Conservation (phyloP, 1,140 invertebrate genomes). For the Ladona fulva region DNA sequence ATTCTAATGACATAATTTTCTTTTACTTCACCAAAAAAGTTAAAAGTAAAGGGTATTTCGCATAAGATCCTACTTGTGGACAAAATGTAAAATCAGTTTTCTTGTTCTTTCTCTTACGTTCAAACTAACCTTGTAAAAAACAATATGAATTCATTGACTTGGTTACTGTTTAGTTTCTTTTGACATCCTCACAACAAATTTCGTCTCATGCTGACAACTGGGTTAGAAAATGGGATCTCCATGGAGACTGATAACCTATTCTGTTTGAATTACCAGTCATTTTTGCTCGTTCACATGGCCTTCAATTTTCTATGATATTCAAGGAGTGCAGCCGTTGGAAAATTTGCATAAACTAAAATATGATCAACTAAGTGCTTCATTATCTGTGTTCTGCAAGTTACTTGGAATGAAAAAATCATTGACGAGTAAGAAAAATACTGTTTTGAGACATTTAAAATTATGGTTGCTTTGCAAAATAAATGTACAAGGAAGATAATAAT, state of each 20-base stretch:
- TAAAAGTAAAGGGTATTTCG: too few species aligned
- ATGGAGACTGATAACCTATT: background rate
- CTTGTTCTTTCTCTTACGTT: too few species aligned
- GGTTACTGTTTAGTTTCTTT: background rate
- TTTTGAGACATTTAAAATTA: background rate
- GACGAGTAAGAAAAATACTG: background rate
- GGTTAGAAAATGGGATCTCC: background rate
- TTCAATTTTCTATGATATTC: background rate
- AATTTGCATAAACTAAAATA: background rate
- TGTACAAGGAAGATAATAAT: background rate
- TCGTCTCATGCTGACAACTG: background rate
- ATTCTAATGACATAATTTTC: too few species aligned
- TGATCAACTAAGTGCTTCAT: background rate
- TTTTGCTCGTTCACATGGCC: background rate
- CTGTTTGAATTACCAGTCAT: background rate
- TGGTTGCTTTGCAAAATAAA: background rate
- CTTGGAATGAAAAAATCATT: background rate
- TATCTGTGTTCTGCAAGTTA: background rate
- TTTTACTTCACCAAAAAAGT: too few species aligned
- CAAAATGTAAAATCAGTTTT: too few species aligned
- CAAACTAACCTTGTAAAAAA: too few species aligned
- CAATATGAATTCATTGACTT: too few species aligned
- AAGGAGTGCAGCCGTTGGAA: background rate
- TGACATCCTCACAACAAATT: background rate
- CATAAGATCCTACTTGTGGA: too few species aligned